Base-by-base conservation (phyloP, 1,140 invertebrate genomes). In the Penaeus chinensis region DNA sequence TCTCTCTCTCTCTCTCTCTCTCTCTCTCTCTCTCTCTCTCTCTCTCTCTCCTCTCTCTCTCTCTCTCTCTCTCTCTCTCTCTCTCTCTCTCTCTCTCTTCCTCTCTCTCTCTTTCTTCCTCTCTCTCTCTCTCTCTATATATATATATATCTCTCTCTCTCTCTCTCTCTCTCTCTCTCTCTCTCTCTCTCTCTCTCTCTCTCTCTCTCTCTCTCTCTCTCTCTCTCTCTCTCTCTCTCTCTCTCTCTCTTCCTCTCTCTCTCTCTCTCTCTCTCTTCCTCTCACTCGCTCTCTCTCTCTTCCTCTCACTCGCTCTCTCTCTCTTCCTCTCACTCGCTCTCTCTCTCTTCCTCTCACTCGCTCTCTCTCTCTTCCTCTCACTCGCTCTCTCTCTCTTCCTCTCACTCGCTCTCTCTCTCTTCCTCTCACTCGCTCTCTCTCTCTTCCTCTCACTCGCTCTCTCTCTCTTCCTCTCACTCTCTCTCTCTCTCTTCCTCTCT, bases 151-250 rank as follows among this genome's bases (percentile, higher is more conserved):
- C 3, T 47, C 42, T 47, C 42, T 5, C 42, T 47, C 42, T 47
- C 42, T 47, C 42, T 71, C 32, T 71, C 32, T 71, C 66, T 24
- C 32, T 71, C n/a, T 71, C 32, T 24, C n/a, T 24, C 32, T 71
- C 32, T 32, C 32, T 71, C 66, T 32, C 32, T 32, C 32, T 71
- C 32, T 71, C 22, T 32, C 32, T 71, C 32, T 32, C 66, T 32
- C 32, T 71, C 66, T 24, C 32, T 32, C 66, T 71, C 32, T 24
- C 66, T 71, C n/a, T 24, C 66, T 71, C 32, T 24, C 66, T 71
- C 32, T 71, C 66, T 71, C 32, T 71, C 66, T 37, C 27, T 79
- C n/a, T 37, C 47, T 79, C n/a, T 79, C 42, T 37, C 42, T 79
- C 27, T 5, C 42, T 79, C 42, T 16, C 42, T 79, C 47, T 16